These are phyloP conservation scores for Peucedramus taeniatus DNA, from an alignment of 2,113 vertebrate genomes.

Conservation along the genomic window DNA sequence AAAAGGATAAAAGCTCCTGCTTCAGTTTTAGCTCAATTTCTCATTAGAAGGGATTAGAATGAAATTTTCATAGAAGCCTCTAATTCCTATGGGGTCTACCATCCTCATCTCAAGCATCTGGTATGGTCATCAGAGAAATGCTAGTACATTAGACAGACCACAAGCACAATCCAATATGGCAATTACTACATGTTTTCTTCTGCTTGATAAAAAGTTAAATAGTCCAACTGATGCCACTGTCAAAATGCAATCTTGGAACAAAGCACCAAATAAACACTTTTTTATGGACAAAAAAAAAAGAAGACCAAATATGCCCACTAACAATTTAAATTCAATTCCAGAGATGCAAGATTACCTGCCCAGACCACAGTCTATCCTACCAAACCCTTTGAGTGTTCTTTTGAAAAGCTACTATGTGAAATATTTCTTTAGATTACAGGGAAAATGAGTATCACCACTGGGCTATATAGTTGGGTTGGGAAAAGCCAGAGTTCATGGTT, in stretches of 20 bases:
- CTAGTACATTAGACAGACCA: neutral
- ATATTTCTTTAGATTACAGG: neutral
- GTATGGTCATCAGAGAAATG: slow-evolving; percentile 32
- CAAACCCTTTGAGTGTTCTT: neutral
- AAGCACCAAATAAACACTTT: neutral
- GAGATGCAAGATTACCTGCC: neutral
- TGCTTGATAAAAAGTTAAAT: slow-evolving; percentile 23
- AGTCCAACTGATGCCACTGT: neutral
- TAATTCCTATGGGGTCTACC: slow-evolving; percentile 31
- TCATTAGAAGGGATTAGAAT: slow-evolving; percentile 57
- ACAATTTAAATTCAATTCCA: neutral
- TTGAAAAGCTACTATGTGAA: neutral
- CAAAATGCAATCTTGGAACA: neutral
- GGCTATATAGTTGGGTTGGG: neutral
- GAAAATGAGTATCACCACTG: neutral
- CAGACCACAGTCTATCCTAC: neutral
- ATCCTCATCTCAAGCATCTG: slow-evolving; percentile 45
- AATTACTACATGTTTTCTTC: slow-evolving; percentile 23
- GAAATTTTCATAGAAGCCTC: slow-evolving; percentile 42
- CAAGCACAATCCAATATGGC: slow-evolving; percentile 18
- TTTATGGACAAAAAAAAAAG: neutral
- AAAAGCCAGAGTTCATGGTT: neutral
- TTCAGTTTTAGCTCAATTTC: slow-evolving; percentile 51
- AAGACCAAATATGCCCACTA: neutral
- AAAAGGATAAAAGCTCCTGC: slow-evolving; percentile 18